These are phyloP conservation scores for Pyrgilauda ruficollis DNA, from an alignment of 2,113 vertebrate species.

Conservation along the genomic window DNA sequence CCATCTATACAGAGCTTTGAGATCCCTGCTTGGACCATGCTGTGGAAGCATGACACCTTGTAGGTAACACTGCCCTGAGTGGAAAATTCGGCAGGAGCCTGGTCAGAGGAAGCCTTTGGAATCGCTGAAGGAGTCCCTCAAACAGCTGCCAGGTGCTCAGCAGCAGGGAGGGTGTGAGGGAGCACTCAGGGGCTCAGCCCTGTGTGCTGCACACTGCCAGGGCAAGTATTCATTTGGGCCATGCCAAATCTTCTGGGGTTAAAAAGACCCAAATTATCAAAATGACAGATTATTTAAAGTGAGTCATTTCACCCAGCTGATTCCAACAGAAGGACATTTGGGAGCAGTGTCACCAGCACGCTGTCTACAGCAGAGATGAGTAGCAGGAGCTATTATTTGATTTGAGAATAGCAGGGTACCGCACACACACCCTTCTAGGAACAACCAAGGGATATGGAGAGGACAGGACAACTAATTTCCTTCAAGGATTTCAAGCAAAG, in stretches of 20 bases:
- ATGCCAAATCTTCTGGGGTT: background rate
- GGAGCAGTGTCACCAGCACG: background rate
- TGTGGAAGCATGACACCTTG: background rate
- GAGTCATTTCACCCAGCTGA: background rate
- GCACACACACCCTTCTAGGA: background rate
- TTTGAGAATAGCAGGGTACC: background rate
- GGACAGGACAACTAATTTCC: background rate
- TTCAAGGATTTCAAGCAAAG: background rate
- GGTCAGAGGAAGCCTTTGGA: background rate
- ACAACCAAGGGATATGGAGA: background rate
- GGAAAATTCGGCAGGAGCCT: background rate
- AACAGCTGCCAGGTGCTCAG: background rate
- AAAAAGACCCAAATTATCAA: background rate
- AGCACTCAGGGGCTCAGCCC: background rate
- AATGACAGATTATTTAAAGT: background rate
- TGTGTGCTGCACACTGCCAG: background rate
- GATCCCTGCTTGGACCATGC: background rate
- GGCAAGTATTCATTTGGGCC: background rate
- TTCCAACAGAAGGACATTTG: background rate
- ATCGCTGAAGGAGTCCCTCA: background rate
- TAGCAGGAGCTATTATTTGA: background rate
- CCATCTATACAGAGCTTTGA: background rate
- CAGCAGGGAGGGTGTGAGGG: background rate
- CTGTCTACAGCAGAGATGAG: background rate
- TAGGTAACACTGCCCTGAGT: background rate